These are phyloP conservation scores for Hesperia comma DNA, from an alignment of 2,888 invertebrate genomes.

Conservation along the genomic window DNA sequence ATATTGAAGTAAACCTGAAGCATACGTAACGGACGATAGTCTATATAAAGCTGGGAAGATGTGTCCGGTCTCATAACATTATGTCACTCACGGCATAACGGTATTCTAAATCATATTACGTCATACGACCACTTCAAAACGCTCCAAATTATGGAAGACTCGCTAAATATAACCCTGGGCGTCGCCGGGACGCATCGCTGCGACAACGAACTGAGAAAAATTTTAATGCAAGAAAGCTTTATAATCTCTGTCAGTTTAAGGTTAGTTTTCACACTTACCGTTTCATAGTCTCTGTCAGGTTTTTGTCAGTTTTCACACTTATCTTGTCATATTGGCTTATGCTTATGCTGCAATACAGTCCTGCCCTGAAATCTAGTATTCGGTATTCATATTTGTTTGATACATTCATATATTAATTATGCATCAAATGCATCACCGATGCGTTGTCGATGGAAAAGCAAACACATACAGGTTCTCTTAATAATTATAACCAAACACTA, in stretches of 20 bases:
- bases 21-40: neutral
- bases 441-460: no score
- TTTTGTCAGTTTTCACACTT: neutral
- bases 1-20: no score
- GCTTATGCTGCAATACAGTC: no score
- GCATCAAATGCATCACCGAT: no score
- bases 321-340: no score
- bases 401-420: no score
- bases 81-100: constrained; percentile 11
- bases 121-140: constrained; percentile 12
- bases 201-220: constrained; percentile 52
- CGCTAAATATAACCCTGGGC: constrained; percentile 47
- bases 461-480: no score
- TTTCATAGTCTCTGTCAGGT: neutral
- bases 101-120: constrained; percentile 25
- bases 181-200: constrained; percentile 29
- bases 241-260: neutral
- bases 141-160: constrained; percentile 44
- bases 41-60: neutral
- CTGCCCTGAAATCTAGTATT: no score
- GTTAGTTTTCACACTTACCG: no score
- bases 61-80: constrained; percentile 15
- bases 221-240: constrained; percentile 27
- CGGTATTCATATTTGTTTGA: no score
- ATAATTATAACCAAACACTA: no score